Percentiles rank a stretch among this genome's conserved stretches.
These are phyloP conservation scores for Ambastaia sidthimunki DNA, from an alignment of 2,797 vertebrate genomes.

Conservation along the genomic window DNA sequence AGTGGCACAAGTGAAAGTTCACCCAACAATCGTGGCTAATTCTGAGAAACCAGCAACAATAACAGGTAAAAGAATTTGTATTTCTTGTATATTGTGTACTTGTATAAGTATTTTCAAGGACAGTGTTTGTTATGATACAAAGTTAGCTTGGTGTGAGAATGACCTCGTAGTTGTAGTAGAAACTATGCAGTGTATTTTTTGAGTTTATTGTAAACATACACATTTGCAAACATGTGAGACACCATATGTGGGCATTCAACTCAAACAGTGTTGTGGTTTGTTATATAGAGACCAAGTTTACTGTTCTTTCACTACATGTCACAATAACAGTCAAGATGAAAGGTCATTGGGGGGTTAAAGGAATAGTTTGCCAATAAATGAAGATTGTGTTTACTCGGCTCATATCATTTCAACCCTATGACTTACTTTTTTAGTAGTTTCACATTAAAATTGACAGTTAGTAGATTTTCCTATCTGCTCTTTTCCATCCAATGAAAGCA, in stretches of 20 bases:
- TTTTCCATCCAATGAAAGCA: too few species aligned
- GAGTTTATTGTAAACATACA: background rate
- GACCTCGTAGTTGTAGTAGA: background rate
- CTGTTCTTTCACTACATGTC: conserved; percentile 14
- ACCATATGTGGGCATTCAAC: conserved; percentile 7
- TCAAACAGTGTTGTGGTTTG: conserved; percentile 2
- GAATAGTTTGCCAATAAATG: background rate
- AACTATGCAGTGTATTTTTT: background rate
- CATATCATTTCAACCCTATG: too few species aligned
- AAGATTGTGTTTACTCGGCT: background rate
- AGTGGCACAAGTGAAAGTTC: background rate
- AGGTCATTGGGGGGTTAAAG: conserved; percentile 39
- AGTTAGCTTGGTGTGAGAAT: background rate
- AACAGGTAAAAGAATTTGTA: conserved; percentile 14
- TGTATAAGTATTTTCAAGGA: background rate
- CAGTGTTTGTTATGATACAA: background rate
- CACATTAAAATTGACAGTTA: too few species aligned
- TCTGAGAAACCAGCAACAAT: background rate
- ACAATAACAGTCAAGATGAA: conserved; percentile 22
- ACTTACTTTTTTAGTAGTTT: too few species aligned
- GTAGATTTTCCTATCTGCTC: too few species aligned
- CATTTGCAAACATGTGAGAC: background rate
- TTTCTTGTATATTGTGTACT: background rate
- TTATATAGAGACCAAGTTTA: conserved; percentile 17
- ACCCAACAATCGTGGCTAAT: background rate